Base-by-base conservation (phyloP, 2,113 vertebrate species). In the Camelus bactrianus region DNA sequence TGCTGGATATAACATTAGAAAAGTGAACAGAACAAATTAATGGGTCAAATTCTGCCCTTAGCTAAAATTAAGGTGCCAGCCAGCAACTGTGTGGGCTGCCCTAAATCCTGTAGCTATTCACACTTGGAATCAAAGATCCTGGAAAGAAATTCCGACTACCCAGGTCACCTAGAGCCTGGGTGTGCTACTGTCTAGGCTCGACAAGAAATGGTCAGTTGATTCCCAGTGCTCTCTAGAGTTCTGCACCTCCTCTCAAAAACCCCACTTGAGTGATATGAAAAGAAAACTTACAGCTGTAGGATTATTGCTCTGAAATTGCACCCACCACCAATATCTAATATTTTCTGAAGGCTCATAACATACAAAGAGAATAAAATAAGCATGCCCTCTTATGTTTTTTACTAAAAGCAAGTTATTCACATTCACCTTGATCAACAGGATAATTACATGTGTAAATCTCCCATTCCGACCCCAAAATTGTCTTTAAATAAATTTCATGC, bases 361-460 rank as follows among this genome's bases (percentile, higher is more conserved):
- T 32, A 85, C 13, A 77, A 89, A 92, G 86, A 83, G 5, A 93
- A 91, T 38, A 64, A 82, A 60, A 84, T 35, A 93, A 75, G 19
- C 50, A 54, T 52, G 13, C 20, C 38, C 7, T 86, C 32, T 93
- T 72, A 72, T 4, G 24, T 65, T 67, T 94, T 84, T 88, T 32
- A 64, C 65, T 35, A 77, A 89, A 95, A 95, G 54, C 50, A 87
- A 85, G 14, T 81, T 93, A 88, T 72, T 94, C 65, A 80, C 89
- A 93, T 96, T 93, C 70, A 96, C 76, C 42, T 96, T 85, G 70
- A 96, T 85, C 89, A 94, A 96, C 30, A 93, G 22, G 72, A 91
- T 83, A 85, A 94, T 97, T 87, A 91, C 32, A 85, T 28, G 67
- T 86, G 28, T 58, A 94, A 94, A 50, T 93, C 38, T 62, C 58